A percentile compares a stretch with the other conserved stretches of the same genome.
These are phyloP conservation scores for Linnaemya tessellans DNA, from an alignment of 2,888 invertebrate genomes.

Conservation along the genomic window DNA sequence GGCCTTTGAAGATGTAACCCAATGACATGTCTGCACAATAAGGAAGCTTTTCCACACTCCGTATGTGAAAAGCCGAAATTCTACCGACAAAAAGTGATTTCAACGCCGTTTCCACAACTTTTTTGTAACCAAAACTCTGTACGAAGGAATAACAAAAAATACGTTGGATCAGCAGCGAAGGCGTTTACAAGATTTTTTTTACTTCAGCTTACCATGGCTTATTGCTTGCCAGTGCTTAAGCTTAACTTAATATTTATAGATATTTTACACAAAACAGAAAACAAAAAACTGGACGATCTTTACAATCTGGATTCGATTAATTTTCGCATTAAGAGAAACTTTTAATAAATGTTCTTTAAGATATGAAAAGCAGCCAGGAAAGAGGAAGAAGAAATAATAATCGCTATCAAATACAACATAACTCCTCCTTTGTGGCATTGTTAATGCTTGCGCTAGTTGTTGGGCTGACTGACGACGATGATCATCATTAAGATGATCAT, in stretches of 20 bases:
- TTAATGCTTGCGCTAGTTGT: slow-evolving; percentile 65
- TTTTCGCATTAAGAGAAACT: slow-evolving; percentile 80
- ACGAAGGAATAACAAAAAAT: slow-evolving; percentile 17
- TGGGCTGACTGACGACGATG: slow-evolving; percentile 44
- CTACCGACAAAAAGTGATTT: slow-evolving; percentile 81
- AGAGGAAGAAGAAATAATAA: slow-evolving; percentile 62
- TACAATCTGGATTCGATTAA: slow-evolving; percentile 81
- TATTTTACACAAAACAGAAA: slow-evolving; percentile 35
- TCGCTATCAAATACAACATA: slow-evolving; percentile 63
- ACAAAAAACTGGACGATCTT: slow-evolving; percentile 60
- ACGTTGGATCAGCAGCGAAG: slow-evolving; percentile 74
- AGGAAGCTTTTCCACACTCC: slow-evolving; percentile 59
- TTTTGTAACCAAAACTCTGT: slow-evolving; percentile 40
- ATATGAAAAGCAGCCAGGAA: slow-evolving; percentile 47
- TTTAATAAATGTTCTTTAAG: slow-evolving; percentile 66
- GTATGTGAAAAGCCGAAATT: slow-evolving; percentile 40
- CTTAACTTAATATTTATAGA: slow-evolving; percentile 51
- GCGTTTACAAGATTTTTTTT: slow-evolving; percentile 75
- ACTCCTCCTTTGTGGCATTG: slow-evolving; percentile 72
- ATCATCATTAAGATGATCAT: slow-evolving; percentile 43
- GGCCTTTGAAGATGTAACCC: not conserved
- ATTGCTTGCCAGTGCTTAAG: slow-evolving; percentile 21
- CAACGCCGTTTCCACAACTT: slow-evolving; percentile 78
- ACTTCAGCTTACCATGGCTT: slow-evolving; percentile 61
- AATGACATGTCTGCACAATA: slow-evolving; percentile 13